Base-by-base conservation (phyloP, 1,140 invertebrate genomes). In the Caenorhabditis latens region DNA sequence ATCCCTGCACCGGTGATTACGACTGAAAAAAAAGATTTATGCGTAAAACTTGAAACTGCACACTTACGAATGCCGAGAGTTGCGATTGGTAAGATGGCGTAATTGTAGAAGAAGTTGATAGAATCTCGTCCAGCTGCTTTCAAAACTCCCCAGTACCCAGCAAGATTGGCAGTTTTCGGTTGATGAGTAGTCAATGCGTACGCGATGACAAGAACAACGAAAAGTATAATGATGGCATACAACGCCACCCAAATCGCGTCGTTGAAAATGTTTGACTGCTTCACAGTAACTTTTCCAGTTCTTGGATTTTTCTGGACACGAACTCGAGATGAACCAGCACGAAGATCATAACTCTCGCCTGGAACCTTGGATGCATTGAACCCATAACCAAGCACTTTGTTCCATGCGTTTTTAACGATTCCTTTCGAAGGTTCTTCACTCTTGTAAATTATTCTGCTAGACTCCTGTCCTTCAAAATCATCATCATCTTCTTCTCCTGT, bases 21-120 rank as follows among this genome's bases (percentile, higher is more conserved):
- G 14, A 89, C 90, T 90, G 75, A 90, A 90, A 85, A 40, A 42
- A 61, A 61, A 32, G 67, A 7, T 40, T 83, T 55, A 48, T 67
- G 32, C 14, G 8, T n/a, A 42, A 79, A 7, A 57, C 32, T 53
- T 71, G n/a, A 67, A 57, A 42, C 50, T 50, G 65, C 0, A 19
- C 48, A 87, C 87, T 83, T 40, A 90, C 90, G 24, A 8, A 90
- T 42, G 46, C 83, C 48, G 13, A 87, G 6, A 7, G 32, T 58
- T 19, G 88, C 13, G 19, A 88, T 67, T 16, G 90, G 90, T 4
- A 91, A 50, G 85, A 90, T 57, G 9, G 90, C 89, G 48, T 90
- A 90, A n/a, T 84, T 86, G 86, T 90, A 90, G 55, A 90, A 55
- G 75, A 91, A 92, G n/a, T 48, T 85, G 21, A 88, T 48, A 9